Conservation (phyloP, 1,140 invertebrate genomes). For the Sycophila sp. region DNA sequence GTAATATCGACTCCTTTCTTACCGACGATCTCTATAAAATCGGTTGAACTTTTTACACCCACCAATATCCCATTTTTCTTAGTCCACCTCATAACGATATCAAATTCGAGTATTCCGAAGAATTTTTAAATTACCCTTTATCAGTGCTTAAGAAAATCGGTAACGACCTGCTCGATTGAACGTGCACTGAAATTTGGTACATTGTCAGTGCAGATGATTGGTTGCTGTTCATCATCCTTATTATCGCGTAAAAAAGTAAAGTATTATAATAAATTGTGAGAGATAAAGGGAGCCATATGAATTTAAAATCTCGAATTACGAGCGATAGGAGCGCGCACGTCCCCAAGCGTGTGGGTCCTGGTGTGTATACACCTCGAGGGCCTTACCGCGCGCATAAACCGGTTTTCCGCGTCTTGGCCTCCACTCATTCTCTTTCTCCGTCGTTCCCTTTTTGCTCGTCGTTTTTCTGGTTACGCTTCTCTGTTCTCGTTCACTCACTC, state of each 20-base stretch:
- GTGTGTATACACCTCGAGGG: conserved; percentile 11
- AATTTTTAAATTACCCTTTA: no score
- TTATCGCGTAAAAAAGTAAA: no score
- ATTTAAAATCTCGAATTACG: conserved; percentile 29
- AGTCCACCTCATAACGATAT: no score
- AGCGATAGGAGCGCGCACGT: not conserved
- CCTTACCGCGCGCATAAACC: conserved; percentile 43
- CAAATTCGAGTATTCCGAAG: no score
- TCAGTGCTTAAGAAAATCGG: no score
- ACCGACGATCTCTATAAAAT: conserved; percentile 39
- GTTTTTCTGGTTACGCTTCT: conserved; percentile 2
- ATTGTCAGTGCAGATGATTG: no score
- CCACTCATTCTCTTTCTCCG: conserved; percentile 8
- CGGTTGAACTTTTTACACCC: no score
- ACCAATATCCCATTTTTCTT: no score
- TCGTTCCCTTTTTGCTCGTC: conserved; percentile 6
- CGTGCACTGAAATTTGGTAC: no score
- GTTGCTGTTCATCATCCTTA: no score
- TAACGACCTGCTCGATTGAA: not conserved
- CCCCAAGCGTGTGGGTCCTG: not conserved
- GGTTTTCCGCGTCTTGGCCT: conserved; percentile 41
- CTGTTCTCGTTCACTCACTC: not conserved
- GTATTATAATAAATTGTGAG: no score
- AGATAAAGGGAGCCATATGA: conserved; percentile 20
- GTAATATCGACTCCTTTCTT: conserved; percentile 41